Evolutionary conservation across 2,113 vertebrate species (phyloP).

Genomic region (Brachypodius melanocephalos): DNA sequence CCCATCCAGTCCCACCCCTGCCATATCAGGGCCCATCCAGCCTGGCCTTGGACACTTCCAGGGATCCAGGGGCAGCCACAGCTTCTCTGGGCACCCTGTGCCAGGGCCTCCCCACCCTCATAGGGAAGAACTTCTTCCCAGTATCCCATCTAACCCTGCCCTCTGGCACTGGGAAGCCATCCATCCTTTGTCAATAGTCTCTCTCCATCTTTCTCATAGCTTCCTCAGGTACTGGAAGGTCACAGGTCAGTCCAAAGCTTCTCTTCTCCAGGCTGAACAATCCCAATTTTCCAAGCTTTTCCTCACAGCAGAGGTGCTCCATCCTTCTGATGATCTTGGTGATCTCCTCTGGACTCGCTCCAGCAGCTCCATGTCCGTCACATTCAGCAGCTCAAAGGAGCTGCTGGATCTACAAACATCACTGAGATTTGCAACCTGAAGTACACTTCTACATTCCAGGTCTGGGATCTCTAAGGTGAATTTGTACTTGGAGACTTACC

Average conservation of each 20-base stretch:
- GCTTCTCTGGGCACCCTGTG: not conserved
- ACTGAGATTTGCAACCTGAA: not conserved
- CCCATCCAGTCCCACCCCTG: not conserved
- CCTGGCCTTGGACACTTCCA: not conserved
- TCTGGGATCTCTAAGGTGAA: not conserved
- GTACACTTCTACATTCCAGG: not conserved
- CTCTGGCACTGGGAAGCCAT: not conserved
- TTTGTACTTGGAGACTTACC: not conserved
- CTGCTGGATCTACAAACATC: not conserved
- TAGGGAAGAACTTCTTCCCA: accelerated
- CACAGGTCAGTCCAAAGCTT: not conserved
- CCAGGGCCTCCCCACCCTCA: accelerated
- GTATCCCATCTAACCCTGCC: accelerated
- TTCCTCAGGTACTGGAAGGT: not conserved
- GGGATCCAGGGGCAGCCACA: not conserved
- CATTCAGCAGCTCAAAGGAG: not conserved
- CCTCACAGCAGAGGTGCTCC: not conserved
- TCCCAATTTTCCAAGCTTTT: not conserved
- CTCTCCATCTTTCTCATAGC: not conserved
- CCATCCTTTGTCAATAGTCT: not conserved
- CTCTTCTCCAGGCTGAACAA: not conserved
- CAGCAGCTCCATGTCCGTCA: not conserved
- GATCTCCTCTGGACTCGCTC: not conserved
- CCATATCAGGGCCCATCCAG: accelerated
- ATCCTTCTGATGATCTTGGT: not conserved